Base-by-base conservation (phyloP, 2,888 invertebrate genomes). In the Monoplex corrugatus region DNA sequence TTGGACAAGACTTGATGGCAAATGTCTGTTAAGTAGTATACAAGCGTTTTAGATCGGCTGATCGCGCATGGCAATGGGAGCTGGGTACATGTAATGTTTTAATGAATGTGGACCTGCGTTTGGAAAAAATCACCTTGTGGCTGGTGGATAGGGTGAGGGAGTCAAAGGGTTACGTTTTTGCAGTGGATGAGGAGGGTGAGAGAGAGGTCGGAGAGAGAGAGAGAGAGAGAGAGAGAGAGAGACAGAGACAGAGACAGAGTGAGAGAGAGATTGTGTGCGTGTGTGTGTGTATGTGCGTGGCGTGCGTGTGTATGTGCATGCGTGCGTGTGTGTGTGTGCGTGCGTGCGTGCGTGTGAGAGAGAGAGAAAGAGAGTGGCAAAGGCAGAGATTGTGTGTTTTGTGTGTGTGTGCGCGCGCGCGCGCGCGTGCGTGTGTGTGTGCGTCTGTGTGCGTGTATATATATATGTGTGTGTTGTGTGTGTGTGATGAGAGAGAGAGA, bases 171-270 rank as follows among this genome's bases (percentile, higher is more conserved):
- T n/a, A n/a, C n/a, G n/a, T n/a, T n/a, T n/a, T n/a, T n/a, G n/a
- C n/a, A n/a, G n/a, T n/a, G n/a, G n/a, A n/a, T n/a, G n/a, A n/a
- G n/a, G n/a, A n/a, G n/a, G n/a, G 28, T 8, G 68, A 0, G 1
- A 68, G 68, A 68, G 68, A 68, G n/a, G 6, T n/a, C 0, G 1
- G 68, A n/a, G 68, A n/a, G n/a, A 68, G 72, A n/a, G 72, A 72
- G 72, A n/a, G 72, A 72, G 32, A n/a, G 72, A n/a, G 72, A n/a
- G 72, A 72, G 72, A n/a, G 32, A n/a, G 57, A 57, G 72, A n/a
- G 32, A 57, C 16, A 57, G 57, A 57, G 57, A 57, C 16, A 57
- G 57, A 57, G 57, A 57, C 16, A 57, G 57, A 57, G 57, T 19
- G 57, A 57, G 57, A 57, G 57, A 57, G 1, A 13, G 13, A 19